These are phyloP conservation scores for Malurus elegans DNA, from an alignment of 2,113 vertebrate genomes.

Conservation along the genomic window DNA sequence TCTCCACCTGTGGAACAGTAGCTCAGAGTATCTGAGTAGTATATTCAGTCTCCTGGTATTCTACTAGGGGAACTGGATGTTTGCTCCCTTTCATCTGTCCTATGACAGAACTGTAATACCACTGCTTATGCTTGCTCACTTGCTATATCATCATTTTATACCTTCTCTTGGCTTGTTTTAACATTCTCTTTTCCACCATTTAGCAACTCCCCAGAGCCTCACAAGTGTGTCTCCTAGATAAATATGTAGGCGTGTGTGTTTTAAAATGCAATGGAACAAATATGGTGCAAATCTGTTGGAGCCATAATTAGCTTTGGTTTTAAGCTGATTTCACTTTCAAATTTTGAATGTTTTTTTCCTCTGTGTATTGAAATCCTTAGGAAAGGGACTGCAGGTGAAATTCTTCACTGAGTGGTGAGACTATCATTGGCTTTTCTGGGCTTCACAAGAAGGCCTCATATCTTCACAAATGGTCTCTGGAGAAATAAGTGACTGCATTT, in stretches of 20 bases:
- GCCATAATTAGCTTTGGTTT: not conserved
- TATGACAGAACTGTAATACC: not conserved
- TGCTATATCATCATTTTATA: accelerated
- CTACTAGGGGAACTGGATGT: not conserved
- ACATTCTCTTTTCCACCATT: not conserved
- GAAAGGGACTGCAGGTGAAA: not conserved
- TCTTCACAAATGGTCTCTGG: not conserved
- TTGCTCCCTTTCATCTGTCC: not conserved
- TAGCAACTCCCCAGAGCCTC: not conserved
- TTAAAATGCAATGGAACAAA: not conserved
- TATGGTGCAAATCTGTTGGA: not conserved
- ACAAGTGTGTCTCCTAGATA: not conserved
- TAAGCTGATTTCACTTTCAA: not conserved
- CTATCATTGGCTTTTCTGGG: not conserved
- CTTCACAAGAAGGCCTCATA: not conserved
- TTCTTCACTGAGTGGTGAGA: not conserved
- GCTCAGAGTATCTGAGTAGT: not conserved
- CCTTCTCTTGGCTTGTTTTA: not conserved
- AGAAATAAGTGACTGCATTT: not conserved
- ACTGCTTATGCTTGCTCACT: not conserved
- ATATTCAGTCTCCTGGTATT: not conserved
- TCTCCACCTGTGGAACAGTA: not conserved
- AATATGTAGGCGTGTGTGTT: not conserved
- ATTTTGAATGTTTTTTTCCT: not conserved
- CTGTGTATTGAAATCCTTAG: not conserved